phyloP scores from a whole-genome alignment of 1,140 invertebrate species.

The Eciton burchellii region DNA sequence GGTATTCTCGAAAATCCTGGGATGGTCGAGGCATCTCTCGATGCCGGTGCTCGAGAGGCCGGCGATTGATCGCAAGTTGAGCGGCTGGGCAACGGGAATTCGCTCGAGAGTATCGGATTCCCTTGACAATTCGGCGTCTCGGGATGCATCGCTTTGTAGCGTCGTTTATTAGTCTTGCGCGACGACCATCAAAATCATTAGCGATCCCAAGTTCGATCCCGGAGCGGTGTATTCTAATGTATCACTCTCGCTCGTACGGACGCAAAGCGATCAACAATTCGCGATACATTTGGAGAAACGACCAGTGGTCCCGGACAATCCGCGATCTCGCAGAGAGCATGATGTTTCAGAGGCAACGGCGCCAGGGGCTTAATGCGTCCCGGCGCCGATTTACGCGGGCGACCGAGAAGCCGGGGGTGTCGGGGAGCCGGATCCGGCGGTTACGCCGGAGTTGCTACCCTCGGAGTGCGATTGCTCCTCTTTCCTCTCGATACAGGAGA shows the following conservation, averaged over 20 bases:
- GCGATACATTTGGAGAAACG: not conserved
- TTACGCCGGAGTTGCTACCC: conserved; percentile 33
- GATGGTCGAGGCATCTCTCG: not conserved
- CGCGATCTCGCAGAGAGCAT: conserved; percentile 6
- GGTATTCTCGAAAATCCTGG: conserved; percentile 42
- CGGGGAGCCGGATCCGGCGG: conserved; percentile 1
- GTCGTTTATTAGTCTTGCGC: not conserved
- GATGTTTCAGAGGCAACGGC: conserved; percentile 45
- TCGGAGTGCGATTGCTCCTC: conserved; percentile 19
- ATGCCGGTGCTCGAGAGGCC: not conserved
- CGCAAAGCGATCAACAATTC: conserved; percentile 18
- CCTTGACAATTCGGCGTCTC: conserved; percentile 1
- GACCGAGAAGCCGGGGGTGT: conserved; percentile 17
- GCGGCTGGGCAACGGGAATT: not conserved
- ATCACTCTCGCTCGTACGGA: not conserved
- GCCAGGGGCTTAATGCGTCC: conserved; percentile 26
- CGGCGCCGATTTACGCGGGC: conserved; percentile 48
- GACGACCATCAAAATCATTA: not conserved
- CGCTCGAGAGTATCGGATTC: not conserved
- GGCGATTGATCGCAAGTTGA: conserved; percentile 30
- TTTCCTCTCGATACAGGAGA: conserved; percentile 24
- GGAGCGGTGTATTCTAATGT: no score
- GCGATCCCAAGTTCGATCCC: not conserved
- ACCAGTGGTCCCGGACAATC: conserved; percentile 31
- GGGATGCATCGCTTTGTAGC: not conserved